Evolutionary conservation across 2,797 vertebrate genomes (phyloP), one percentile per base, ranked within the genome.

Genomic region (Chrysocyon brachyurus): DNA sequence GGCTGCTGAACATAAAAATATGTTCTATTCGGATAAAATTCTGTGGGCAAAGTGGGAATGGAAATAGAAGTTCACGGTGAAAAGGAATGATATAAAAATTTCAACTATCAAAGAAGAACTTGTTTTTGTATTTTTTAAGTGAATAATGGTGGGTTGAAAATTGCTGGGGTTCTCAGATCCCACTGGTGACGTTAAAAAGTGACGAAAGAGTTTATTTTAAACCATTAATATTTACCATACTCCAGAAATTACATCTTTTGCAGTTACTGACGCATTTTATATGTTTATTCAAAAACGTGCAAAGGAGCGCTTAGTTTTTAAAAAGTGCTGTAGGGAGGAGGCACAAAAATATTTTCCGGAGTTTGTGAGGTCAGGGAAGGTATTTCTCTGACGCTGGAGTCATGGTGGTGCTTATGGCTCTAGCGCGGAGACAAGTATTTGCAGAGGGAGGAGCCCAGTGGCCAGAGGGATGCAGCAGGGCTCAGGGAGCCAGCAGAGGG

Each of bases 191-290:
- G 46, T 89, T 92, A 78, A 92, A 87, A 57, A 87, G 33, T 63
- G 40, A 61, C 33, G 17, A 59, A 78, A 92, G 33, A 75, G 59
- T 82, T 94, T 94, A 85, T 92, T 96, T 92, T 88, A 92, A 96
- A 94, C 68, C 79, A 46, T 88, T 83, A 91, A 9, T 93, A 54
- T 97, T 96, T 95, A 75, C 26, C 90, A 1, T 94, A 82, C 28
- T 78, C 78, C 36, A 95, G 54, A 97, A 97, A 96, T 87, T 21
- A 90, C 40, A 87, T 87, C 75, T 95, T 92, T 93, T 66, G 21
- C 73, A 90, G 61, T 92, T 31, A 56, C 33, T 77, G 64, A 78
- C 77, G n/a, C n/a, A 63, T 64, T 87, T 96, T 57, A 46, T 31
- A 22, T 87, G 22, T 90, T 89, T 93, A 68, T 77, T 91, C 46